phyloP scores from a whole-genome alignment of 35 echinoderm and acorn worm genomes.

The Stichopus chloronotus region DNA sequence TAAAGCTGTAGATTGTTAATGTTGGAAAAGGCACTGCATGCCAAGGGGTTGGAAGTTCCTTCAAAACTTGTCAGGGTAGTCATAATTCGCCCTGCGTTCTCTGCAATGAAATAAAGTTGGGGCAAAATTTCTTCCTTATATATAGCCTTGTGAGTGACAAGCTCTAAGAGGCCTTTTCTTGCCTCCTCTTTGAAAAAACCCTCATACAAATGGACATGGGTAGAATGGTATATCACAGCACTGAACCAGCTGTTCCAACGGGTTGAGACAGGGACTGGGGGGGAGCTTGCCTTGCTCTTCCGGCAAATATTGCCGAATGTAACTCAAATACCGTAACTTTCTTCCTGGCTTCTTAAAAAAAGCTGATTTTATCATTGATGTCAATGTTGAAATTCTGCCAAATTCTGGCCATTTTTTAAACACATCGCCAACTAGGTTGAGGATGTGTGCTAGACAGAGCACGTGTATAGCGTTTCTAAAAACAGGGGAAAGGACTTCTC shows the following conservation, averaged over 20 bases:
- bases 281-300: conserved; percentile 63
- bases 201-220: conserved; percentile 73
- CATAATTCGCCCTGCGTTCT: conserved; percentile 10
- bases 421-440: conserved; percentile 69
- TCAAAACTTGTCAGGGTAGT: conserved; percentile 60
- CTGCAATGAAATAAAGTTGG: conserved; percentile 55
- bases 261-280: conserved; percentile 58
- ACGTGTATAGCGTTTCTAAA: conserved; percentile 53
- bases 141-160: conserved; percentile 61
- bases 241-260: conserved; percentile 79
- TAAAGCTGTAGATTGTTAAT: conserved; percentile 29
- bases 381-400: conserved; percentile 56
- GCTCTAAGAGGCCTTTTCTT: conserved; percentile 64
- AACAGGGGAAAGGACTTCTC: conserved; percentile 46
- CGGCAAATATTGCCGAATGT: conserved; percentile 64
- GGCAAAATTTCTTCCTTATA: conserved; percentile 52
- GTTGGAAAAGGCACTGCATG: conserved; percentile 63
- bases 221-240: conserved; percentile 62
- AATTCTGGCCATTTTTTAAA: conserved; percentile 76
- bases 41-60: conserved; percentile 54
- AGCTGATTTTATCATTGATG: conserved; percentile 64
- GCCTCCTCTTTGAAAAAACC: conserved; percentile 68
- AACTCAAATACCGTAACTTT: conserved; percentile 59
- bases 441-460: conserved; percentile 66
- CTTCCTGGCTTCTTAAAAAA: conserved; percentile 70